Evolutionary conservation across 2,113 vertebrate genomes (phyloP).

Genomic region (Dicerorhinus sumatrensis): DNA sequence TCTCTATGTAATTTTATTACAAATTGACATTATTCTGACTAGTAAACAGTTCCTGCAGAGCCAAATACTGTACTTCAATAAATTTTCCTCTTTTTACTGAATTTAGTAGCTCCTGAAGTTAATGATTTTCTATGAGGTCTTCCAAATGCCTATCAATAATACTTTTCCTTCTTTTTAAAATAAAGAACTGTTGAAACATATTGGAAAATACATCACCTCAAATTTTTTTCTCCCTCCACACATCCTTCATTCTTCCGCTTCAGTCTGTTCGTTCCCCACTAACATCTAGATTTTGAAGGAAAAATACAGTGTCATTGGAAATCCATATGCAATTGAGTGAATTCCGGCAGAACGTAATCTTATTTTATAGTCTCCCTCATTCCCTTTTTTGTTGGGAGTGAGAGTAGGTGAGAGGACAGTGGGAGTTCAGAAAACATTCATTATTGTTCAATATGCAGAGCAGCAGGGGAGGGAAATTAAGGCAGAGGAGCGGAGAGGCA

Average conservation of each 20-base stretch:
- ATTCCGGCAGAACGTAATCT: neutral
- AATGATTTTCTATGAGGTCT: neutral
- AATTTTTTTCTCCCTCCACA: neutral
- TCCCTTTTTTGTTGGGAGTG: neutral
- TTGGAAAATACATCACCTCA: neutral
- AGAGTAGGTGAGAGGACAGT: conserved; percentile 11
- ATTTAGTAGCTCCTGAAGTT: neutral
- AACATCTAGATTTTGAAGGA: neutral
- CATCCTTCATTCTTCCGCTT: neutral
- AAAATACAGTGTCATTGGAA: neutral
- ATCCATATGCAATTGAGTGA: neutral
- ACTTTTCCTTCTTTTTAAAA: neutral
- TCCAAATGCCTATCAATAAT: neutral
- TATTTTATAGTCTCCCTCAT: neutral
- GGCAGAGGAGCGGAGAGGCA: neutral
- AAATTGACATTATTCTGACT: neutral
- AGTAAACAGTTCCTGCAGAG: neutral
- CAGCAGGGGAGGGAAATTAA: conserved; percentile 30
- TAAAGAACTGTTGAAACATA: neutral
- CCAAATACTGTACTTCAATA: neutral
- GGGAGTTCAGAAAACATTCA: conserved; percentile 37
- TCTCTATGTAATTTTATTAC: neutral
- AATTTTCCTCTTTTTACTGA: neutral
- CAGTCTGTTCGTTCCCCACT: neutral
- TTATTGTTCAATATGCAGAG: conserved; percentile 49